phyloP scores from a whole-genome alignment of 2,888 invertebrate species.

The Drosophila monieri region DNA sequence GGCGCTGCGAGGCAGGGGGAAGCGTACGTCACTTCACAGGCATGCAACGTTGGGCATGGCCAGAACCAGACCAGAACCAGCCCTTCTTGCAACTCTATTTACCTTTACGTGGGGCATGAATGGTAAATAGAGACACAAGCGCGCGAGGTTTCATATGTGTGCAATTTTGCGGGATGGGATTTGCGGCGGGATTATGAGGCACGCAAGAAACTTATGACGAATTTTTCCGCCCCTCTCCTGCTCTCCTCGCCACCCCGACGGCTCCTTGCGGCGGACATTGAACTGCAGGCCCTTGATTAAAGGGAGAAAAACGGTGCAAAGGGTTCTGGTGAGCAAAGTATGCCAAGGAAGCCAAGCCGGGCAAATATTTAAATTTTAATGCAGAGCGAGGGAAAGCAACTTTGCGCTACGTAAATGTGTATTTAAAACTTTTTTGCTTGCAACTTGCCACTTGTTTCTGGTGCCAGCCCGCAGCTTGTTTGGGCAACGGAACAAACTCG shows the following conservation, averaged over 20 bases:
- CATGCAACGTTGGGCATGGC: slow-evolving; percentile 28
- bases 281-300: slow-evolving; percentile 20
- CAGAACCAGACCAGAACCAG: not conserved
- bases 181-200: slow-evolving; percentile 38
- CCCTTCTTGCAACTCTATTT: slow-evolving; percentile 71
- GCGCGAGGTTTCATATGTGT: slow-evolving; percentile 31
- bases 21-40: slow-evolving; percentile 39
- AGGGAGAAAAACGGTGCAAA: not conserved
- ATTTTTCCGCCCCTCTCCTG: not conserved
- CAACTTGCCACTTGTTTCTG: slow-evolving; percentile 17
- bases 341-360: slow-evolving; percentile 20
- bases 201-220: slow-evolving; percentile 29
- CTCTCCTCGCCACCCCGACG: not conserved
- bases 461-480: slow-evolving; percentile 28
- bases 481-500: slow-evolving; percentile 28
- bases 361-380: slow-evolving; percentile 36
- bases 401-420: slow-evolving; percentile 34
- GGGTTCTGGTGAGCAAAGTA: slow-evolving; percentile 11
- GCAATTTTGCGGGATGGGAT: slow-evolving; percentile 34
- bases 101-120: slow-evolving; percentile 67
- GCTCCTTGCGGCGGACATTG: slow-evolving; percentile 35
- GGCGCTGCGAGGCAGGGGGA: not conserved
- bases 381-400: slow-evolving; percentile 8
- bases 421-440: slow-evolving; percentile 40
- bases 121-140: slow-evolving; percentile 67